Percentiles rank a stretch among this genome's conserved stretches.
These are phyloP conservation scores for Anoncus sp. DNA, from an alignment of 2,888 invertebrate genomes.

Conservation along the genomic window DNA sequence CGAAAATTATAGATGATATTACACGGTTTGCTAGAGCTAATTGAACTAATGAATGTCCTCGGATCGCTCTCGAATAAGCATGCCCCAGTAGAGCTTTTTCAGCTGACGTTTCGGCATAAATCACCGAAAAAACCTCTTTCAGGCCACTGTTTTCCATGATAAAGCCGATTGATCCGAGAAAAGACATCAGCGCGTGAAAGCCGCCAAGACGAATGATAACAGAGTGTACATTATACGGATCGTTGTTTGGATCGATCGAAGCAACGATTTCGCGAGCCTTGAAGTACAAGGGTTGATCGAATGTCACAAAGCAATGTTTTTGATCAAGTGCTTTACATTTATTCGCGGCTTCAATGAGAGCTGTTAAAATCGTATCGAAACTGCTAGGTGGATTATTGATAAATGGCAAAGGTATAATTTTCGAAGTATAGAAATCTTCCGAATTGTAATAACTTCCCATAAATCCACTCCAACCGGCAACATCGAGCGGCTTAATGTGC, in stretches of 20 bases:
- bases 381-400: constrained; percentile 57
- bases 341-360: constrained; percentile 56
- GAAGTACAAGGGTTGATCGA: constrained; percentile 71
- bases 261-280: constrained; percentile 55
- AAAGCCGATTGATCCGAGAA: constrained; percentile 66
- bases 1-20: constrained; percentile 12
- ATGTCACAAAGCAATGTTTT: constrained; percentile 64
- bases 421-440: constrained; percentile 48
- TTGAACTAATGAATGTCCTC: constrained; percentile 69
- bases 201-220: constrained; percentile 71
- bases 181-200: constrained; percentile 72
- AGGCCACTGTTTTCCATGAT: constrained; percentile 72
- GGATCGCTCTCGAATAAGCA: constrained; percentile 70
- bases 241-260: no score
- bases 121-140: constrained; percentile 64
- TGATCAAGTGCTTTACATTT: constrained; percentile 61
- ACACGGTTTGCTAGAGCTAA: constrained; percentile 58
- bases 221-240: constrained; percentile 48
- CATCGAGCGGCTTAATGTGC: no score
- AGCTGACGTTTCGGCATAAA: constrained; percentile 68
- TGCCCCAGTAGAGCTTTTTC: constrained; percentile 71
- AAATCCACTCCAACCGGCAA: constrained; percentile 79
- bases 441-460: no score
- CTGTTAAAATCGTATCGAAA: constrained; percentile 38
- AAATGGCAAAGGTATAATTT: constrained; percentile 37